Conservation (phyloP, 2,113 vertebrate genomes). For the Stegostoma tigrinum region DNA sequence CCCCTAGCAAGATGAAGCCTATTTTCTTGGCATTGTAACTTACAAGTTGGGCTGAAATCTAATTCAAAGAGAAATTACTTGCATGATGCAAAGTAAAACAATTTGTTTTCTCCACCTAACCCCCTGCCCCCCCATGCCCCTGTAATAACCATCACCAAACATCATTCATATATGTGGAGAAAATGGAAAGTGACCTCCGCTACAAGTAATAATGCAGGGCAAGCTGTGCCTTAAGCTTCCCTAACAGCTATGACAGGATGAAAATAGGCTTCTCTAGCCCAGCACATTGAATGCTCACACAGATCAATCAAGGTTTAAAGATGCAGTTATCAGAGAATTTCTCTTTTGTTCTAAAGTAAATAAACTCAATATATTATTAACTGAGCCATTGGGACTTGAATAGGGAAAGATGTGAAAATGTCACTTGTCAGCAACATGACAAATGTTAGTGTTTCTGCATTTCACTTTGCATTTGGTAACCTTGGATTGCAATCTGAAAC, state of each 20-base stretch:
- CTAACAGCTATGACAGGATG: conserved; percentile 11
- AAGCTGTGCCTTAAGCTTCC: background rate
- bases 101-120: background rate
- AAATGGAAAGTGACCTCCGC: conserved; percentile 1
- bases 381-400: background rate
- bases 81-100: background rate
- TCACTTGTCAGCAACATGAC: background rate
- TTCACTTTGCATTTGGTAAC: background rate
- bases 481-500: background rate
- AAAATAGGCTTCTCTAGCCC: conserved; percentile 13
- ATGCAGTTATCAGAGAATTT: background rate
- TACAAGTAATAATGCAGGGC: conserved; percentile 25
- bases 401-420: background rate
- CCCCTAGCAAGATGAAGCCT: background rate
- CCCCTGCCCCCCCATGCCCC: too few relatives aligned
- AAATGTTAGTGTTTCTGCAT: background rate
- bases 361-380: conserved; percentile 2
- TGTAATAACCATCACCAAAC: background rate
- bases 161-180: background rate
- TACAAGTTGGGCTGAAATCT: background rate
- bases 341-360: conserved; percentile 13
- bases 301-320: conserved; percentile 12
- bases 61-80: background rate
- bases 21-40: background rate
- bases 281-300: background rate